Evolutionary conservation across 2,888 invertebrate genomes (phyloP).

Genomic region (Trilocha varians): DNA sequence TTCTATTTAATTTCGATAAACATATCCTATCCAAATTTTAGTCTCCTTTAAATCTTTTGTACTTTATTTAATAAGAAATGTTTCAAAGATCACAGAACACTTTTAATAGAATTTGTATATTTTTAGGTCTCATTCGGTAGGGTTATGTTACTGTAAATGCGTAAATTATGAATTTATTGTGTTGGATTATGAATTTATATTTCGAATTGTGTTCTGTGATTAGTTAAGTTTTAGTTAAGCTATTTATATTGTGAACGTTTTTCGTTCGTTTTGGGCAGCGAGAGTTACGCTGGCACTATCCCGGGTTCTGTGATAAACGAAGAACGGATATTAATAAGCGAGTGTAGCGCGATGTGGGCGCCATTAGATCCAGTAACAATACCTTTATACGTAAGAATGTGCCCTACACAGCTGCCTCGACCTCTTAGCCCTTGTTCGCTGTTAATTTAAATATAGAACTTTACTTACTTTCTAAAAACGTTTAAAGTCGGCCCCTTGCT

Average conservation of each 20-base stretch:
- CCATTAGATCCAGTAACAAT: not conserved
- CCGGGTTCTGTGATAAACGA: slow-evolving; percentile 54
- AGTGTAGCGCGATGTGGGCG: slow-evolving; percentile 17
- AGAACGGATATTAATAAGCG: slow-evolving; percentile 25
- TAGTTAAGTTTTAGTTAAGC: slow-evolving; percentile 3
- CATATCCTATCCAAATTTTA: not conserved
- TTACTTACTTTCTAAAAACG: no score
- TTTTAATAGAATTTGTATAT: not conserved
- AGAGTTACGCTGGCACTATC: slow-evolving; percentile 26
- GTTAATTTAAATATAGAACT: no score
- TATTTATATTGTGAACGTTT: slow-evolving; percentile 23
- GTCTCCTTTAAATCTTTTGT: not conserved
- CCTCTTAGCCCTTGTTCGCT: no score
- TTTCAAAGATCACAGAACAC: not conserved
- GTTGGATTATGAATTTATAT: not conserved
- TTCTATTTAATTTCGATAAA: slow-evolving; percentile 35
- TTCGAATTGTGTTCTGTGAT: not conserved
- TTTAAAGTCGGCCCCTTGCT: no score
- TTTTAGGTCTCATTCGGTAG: slow-evolving; percentile 3
- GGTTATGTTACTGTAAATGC: slow-evolving; percentile 11
- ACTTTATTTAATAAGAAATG: not conserved
- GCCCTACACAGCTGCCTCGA: no score
- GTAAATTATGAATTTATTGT: no score
- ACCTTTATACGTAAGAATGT: no score
- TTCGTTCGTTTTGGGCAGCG: slow-evolving; percentile 28